Conservation (phyloP, 2,113 vertebrate genomes). For the Tachycineta bicolor region DNA sequence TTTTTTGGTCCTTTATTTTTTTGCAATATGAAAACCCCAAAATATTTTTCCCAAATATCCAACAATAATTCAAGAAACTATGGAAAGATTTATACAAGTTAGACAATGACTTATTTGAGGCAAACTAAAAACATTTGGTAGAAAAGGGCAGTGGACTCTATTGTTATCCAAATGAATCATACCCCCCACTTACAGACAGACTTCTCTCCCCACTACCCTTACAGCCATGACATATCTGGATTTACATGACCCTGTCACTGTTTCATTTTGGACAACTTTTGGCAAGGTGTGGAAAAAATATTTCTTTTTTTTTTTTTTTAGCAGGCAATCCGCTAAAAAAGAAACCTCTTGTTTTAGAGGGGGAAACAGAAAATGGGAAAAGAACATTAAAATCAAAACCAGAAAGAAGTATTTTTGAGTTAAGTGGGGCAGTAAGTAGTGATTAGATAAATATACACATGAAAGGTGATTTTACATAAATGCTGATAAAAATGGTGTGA, state of each 20-base stretch:
- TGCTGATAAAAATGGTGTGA: neutral
- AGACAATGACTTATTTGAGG: conserved; percentile 68
- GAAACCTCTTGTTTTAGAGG: neutral
- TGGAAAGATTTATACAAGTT: conserved; percentile 62
- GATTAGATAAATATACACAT: neutral
- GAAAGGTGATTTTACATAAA: neutral
- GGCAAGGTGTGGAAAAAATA: conserved; percentile 20
- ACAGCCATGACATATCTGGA: conserved; percentile 14
- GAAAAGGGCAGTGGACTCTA: conserved; percentile 48
- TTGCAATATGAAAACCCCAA: neutral
- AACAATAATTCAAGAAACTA: conserved; percentile 52
- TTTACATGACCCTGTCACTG: conserved; percentile 34
- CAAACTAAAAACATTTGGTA: conserved; percentile 64
- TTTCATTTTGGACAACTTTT: conserved; percentile 43
- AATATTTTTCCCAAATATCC: conserved; percentile 32
- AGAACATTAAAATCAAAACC: neutral
- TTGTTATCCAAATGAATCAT: conserved; percentile 67
- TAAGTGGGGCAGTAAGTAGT: neutral
- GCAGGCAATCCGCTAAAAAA: neutral
- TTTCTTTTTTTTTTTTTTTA: neutral
- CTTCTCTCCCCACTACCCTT: neutral
- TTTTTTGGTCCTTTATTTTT: neutral
- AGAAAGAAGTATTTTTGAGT: neutral
- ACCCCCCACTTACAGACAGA: conserved; percentile 14
- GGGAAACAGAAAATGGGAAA: neutral